Evolutionary conservation across 2,113 vertebrate genomes (phyloP), one percentile per base, ranked within the genome.

Genomic region (Amphilophus citrinellus): DNA sequence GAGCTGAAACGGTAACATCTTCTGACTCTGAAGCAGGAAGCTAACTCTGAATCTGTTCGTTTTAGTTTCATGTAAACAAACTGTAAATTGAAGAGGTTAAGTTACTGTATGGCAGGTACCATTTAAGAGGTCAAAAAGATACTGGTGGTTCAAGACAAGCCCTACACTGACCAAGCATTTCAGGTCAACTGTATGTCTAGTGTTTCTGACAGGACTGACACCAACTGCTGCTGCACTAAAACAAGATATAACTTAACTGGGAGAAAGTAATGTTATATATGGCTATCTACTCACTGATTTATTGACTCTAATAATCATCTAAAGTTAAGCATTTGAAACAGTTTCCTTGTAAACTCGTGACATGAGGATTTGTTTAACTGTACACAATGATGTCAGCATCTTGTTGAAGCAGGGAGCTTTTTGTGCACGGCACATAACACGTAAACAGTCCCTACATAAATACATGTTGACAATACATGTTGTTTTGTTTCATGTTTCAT

Each of bases 401-500:
- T 47, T 15, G 14, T 17, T 50, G 47, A 44, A 44, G 42, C 24
- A 50, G 27, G 0, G 0, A 71, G 65, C 22, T 0, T 71, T 30
- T 71, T 50, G 65, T 3, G 0, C 65, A 68, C 2, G 9, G 42
- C 47, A 53, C 66, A 53, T 32, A 32, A 53, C 53, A 73, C 10
- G 2, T 32, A 73, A 53, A 73, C 3, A 17, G 30, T 53, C 44
- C 1, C 44, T 73, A 73, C 27, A 73, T 30, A n/a, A 20, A 53
- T 60, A 47, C 56, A 22, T 71, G 15, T 15, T 27, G 0, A 59
- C 15, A 32, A 61, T 58, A 20, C 32, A 30, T 53, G 30, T 58
- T 20, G 39, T 58, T 68, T 18, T 42, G 11, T 75, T 73, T 57
- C 59, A 50, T 27, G 6, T 59, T 85, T 89, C 30, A 44, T 9